Conservation (phyloP, 2,888 invertebrate genomes). For the Thelaira solivaga region DNA sequence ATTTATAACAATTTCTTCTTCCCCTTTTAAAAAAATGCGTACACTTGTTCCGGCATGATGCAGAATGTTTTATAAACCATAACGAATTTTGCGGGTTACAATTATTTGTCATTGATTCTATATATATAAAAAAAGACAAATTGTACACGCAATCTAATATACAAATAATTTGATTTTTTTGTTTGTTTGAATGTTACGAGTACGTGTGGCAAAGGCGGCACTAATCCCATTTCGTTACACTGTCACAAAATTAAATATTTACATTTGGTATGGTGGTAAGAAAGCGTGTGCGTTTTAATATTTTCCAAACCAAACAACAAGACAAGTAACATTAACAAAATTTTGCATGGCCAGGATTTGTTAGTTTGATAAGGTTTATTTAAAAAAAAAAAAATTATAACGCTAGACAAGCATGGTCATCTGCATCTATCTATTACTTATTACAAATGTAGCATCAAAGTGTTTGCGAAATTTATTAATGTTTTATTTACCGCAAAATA, state of each 20-base stretch:
- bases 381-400: conserved; percentile 67
- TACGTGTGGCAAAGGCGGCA: conserved; percentile 67
- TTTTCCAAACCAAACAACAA: conserved; percentile 4
- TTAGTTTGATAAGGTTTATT: conserved; percentile 69
- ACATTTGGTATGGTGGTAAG: conserved; percentile 65
- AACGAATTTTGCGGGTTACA: conserved; percentile 73
- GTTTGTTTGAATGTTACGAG: conserved; percentile 11
- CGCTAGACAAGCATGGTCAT: conserved; percentile 52
- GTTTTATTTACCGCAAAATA: not conserved
- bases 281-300: conserved; percentile 23
- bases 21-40: not conserved
- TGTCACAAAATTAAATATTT: conserved; percentile 75
- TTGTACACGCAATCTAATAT: conserved; percentile 20
- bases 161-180: conserved; percentile 40
- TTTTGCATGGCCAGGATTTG: conserved; percentile 60
- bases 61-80: conserved; percentile 62
- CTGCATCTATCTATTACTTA: not conserved
- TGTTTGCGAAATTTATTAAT: not conserved
- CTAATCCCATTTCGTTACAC: conserved; percentile 73
- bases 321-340: conserved; percentile 22
- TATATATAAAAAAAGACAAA: not conserved
- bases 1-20: not conserved
- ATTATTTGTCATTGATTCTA: conserved; percentile 67
- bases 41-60: conserved; percentile 51
- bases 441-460: not conserved